These are phyloP conservation scores for Halictus rubicundus DNA, from an alignment of 1,140 invertebrate genomes.

Conservation along the genomic window DNA sequence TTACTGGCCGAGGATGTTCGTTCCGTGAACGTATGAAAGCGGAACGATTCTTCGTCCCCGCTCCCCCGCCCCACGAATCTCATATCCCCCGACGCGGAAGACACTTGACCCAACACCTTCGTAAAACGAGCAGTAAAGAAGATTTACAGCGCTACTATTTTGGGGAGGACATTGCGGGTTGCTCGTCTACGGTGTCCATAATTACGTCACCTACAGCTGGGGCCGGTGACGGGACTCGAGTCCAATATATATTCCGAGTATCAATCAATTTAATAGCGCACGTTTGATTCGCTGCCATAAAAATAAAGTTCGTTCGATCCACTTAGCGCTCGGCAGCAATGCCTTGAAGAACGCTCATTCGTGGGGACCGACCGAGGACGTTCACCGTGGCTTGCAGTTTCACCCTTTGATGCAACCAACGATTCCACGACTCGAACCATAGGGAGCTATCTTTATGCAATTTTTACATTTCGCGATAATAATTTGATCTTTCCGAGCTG, in stretches of 20 bases:
- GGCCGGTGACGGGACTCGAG: not conserved
- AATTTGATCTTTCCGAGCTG: too few species aligned
- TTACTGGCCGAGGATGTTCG: slow-evolving; percentile 1
- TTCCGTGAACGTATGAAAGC: not conserved
- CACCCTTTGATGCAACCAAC: too few species aligned
- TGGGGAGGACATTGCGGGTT: not conserved
- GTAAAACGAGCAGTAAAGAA: slow-evolving; percentile 21
- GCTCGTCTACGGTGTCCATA: not conserved
- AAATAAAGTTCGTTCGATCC: not conserved
- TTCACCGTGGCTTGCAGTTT: too few species aligned
- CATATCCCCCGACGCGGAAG: not conserved
- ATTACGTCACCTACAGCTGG: not conserved
- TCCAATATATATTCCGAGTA: not conserved
- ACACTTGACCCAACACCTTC: slow-evolving; percentile 30
- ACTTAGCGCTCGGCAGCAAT: not conserved
- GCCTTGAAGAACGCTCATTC: not conserved
- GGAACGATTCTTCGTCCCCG: not conserved
- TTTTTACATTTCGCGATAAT: too few species aligned
- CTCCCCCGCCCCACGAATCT: not conserved
- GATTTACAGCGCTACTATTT: slow-evolving; percentile 37
- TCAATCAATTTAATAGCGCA: not conserved
- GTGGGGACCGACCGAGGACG: too few species aligned
- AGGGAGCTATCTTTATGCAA: too few species aligned
- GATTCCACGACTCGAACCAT: too few species aligned
- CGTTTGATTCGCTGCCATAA: not conserved